Evolutionary conservation across 1,140 invertebrate species (phyloP).

Genomic region (Sycophila sp.): DNA sequence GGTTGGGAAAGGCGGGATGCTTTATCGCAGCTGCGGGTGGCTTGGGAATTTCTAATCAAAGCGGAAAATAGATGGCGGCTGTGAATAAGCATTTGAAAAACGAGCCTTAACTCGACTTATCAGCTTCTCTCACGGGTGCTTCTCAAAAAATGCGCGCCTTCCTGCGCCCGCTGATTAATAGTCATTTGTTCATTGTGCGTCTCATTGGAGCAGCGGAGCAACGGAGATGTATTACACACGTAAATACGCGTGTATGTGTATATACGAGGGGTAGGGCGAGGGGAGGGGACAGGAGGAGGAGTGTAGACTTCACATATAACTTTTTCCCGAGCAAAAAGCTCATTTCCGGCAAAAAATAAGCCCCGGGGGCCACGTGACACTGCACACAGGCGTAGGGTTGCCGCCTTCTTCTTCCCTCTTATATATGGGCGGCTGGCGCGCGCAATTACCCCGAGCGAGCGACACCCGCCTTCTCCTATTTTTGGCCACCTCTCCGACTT

Average conservation of each 20-base stretch:
- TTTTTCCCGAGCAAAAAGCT: constrained; percentile 12
- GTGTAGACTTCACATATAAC: too few relatives aligned
- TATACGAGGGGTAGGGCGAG: too few relatives aligned
- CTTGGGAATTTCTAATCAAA: too few relatives aligned
- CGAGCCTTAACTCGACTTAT: not conserved
- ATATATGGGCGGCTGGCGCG: not conserved
- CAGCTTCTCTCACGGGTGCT: not conserved
- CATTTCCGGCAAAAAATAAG: constrained; percentile 32
- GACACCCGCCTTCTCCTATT: constrained; percentile 36
- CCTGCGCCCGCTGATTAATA: constrained; percentile 28
- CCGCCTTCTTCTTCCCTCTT: constrained; percentile 2
- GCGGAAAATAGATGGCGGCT: too few relatives aligned
- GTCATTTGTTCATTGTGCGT: constrained; percentile 17
- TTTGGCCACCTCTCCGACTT: constrained; percentile 31
- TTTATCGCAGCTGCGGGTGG: too few relatives aligned
- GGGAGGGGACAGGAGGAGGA: too few relatives aligned
- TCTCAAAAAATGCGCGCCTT: not conserved
- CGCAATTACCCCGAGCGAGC: constrained; percentile 17
- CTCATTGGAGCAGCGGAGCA: not conserved
- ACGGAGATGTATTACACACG: too few relatives aligned
- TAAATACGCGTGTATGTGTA: too few relatives aligned
- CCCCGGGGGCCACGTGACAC: not conserved
- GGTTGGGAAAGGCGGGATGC: too few relatives aligned
- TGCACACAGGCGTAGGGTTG: not conserved
- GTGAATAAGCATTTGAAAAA: not conserved